These are phyloP conservation scores for Adelognathus sp. DNA, from an alignment of 2,888 invertebrate genomes.

Conservation along the genomic window DNA sequence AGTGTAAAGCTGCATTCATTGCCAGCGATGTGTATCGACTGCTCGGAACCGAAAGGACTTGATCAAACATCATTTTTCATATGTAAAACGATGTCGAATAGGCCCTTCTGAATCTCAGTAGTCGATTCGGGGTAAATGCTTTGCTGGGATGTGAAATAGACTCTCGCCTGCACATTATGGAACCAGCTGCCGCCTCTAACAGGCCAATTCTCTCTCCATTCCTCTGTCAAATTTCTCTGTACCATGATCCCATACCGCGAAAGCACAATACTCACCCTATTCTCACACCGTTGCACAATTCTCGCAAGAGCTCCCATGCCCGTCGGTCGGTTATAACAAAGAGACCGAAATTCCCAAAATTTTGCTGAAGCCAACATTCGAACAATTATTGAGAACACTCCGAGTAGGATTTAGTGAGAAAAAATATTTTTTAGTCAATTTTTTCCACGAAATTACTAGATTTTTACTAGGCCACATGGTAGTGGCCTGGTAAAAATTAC, in stretches of 20 bases:
- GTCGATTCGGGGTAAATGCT: no score
- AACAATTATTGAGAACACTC: background rate
- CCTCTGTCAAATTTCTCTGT: conserved; percentile 26
- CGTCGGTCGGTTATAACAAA: background rate
- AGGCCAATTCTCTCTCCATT: conserved; percentile 22
- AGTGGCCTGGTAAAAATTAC: no score
- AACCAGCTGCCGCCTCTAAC: conserved; percentile 53
- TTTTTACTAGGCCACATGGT: no score
- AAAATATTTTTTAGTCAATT: no score
- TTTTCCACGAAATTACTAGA: no score
- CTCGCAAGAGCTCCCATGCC: conserved; percentile 27
- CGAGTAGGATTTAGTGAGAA: background rate
- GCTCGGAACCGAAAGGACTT: no score
- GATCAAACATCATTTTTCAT: no score
- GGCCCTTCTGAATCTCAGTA: no score
- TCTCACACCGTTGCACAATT: conserved; percentile 40
- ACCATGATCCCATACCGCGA: background rate
- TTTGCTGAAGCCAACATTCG: background rate
- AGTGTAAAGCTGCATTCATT: conserved; percentile 9
- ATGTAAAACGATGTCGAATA: no score
- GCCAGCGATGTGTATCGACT: no score
- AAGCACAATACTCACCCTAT: background rate
- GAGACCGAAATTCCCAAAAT: conserved; percentile 21
- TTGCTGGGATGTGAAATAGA: background rate
- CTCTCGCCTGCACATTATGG: background rate